A percentile compares a stretch with the other conserved stretches of the same genome.
These are phyloP conservation scores for Ephestia elutella DNA, from an alignment of 1,140 invertebrate genomes.

Conservation along the genomic window DNA sequence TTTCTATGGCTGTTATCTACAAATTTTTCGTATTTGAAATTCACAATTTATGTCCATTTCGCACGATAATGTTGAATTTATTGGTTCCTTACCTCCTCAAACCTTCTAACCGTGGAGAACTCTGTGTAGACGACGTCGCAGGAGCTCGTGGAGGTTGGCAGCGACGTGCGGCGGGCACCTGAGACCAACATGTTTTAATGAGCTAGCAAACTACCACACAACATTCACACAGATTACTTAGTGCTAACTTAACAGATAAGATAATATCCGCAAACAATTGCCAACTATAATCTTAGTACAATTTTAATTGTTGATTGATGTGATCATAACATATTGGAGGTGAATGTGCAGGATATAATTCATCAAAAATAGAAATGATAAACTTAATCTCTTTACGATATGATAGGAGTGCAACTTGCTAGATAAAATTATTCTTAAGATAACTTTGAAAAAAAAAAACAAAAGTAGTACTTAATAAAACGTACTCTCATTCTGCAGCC, in stretches of 20 bases:
- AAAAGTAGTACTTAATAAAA: too few relatives aligned
- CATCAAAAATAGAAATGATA: not conserved
- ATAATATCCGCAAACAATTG: constrained; percentile 18
- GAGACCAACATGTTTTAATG: constrained; percentile 53
- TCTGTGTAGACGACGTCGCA: not conserved
- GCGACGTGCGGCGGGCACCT: constrained; percentile 48
- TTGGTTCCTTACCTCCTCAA: constrained; percentile 22
- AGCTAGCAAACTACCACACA: constrained; percentile 9
- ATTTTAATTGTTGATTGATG: constrained; percentile 17
- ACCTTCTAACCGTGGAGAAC: not conserved
- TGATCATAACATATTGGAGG: not conserved
- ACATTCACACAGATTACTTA: constrained; percentile 23
- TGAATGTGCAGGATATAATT: not conserved
- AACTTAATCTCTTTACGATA: not conserved
- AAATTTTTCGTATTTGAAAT: too few relatives aligned
- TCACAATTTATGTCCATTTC: too few relatives aligned
- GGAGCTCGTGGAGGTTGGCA: constrained; percentile 10
- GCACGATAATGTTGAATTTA: too few relatives aligned
- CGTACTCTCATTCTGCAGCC: too few relatives aligned
- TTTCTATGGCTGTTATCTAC: too few relatives aligned
- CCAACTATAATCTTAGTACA: not conserved
- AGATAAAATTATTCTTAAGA: not conserved
- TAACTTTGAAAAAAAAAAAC: not conserved
- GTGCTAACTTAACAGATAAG: constrained; percentile 37
- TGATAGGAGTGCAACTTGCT: not conserved